A percentile compares a stretch with the other conserved stretches of the same genome.
Evolutionary conservation across 2,797 vertebrate genomes (phyloP).

Genomic region (Iguana delicatissima): DNA sequence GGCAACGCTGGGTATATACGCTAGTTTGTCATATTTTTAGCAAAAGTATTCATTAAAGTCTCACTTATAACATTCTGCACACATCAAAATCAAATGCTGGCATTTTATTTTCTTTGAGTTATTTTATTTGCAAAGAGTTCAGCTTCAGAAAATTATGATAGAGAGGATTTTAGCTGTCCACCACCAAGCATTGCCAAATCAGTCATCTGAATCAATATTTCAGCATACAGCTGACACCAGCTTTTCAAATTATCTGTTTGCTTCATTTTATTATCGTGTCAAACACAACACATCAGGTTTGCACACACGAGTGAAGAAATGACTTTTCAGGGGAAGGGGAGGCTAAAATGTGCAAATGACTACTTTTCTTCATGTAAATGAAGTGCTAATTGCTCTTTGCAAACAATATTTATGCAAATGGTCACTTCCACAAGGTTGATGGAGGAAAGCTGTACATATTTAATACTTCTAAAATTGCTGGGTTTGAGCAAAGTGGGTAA

Average conservation of each 20-base stretch:
- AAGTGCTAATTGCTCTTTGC: constrained; percentile 80
- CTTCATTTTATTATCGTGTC: constrained; percentile 66
- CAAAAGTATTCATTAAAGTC: constrained; percentile 62
- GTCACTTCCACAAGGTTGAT: constrained; percentile 32
- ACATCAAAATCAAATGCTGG: constrained; percentile 55
- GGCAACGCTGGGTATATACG: neutral
- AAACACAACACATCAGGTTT: constrained; percentile 57
- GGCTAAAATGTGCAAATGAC: constrained; percentile 73
- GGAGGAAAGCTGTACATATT: neutral
- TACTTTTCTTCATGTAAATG: constrained; percentile 75
- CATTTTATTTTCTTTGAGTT: neutral
- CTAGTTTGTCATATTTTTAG: constrained; percentile 59
- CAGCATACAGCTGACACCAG: constrained; percentile 61
- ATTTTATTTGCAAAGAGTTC: neutral
- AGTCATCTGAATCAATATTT: constrained; percentile 66
- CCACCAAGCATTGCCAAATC: constrained; percentile 65
- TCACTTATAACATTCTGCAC: constrained; percentile 60
- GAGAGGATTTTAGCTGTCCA: constrained; percentile 61
- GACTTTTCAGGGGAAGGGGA: constrained; percentile 56
- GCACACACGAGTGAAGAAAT: constrained; percentile 70
- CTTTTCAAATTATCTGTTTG: constrained; percentile 67
- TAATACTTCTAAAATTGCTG: constrained; percentile 13
- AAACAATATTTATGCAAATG: constrained; percentile 82
- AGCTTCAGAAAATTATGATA: constrained; percentile 65
- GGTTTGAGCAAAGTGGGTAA: neutral